Evolutionary conservation across 2,797 vertebrate species (phyloP).

Genomic region (Apogon hyalosoma): DNA sequence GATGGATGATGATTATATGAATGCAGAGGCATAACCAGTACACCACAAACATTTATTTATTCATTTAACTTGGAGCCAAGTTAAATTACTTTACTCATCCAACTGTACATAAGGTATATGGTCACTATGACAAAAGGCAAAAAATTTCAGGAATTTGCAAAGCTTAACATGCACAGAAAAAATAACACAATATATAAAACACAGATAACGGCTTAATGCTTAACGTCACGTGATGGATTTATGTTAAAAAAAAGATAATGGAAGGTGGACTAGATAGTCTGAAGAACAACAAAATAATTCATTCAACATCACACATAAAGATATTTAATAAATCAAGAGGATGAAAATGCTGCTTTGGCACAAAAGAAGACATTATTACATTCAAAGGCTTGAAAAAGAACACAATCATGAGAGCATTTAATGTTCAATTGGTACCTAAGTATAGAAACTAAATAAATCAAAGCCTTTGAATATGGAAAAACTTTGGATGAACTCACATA

Average conservation of each 20-base stretch:
- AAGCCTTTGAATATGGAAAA: background rate
- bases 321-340: conserved; percentile 6
- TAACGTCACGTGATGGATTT: conserved; percentile 7
- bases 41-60: conserved; percentile 36
- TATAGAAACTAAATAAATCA: conserved; percentile 17
- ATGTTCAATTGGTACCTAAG: conserved; percentile 44
- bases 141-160: conserved; percentile 17
- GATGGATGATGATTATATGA: conserved; percentile 43
- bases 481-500: conserved; percentile 11
- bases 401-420: background rate
- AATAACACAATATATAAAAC: conserved; percentile 15
- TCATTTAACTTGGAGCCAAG: conserved; percentile 24
- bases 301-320: conserved; percentile 4
- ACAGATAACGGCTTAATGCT: conserved; percentile 27
- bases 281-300: conserved; percentile 19
- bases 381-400: conserved; percentile 27
- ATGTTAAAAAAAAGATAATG: background rate
- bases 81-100: conserved; percentile 12
- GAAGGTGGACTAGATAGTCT: background rate
- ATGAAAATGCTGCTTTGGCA: conserved; percentile 37
- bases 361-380: conserved; percentile 15
- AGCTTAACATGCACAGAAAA: conserved; percentile 2
- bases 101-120: conserved; percentile 16
- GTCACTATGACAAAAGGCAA: conserved; percentile 30
- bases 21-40: conserved; percentile 63